phyloP scores from a whole-genome alignment of 2,888 invertebrate genomes.

The Hetaerina titia region DNA sequence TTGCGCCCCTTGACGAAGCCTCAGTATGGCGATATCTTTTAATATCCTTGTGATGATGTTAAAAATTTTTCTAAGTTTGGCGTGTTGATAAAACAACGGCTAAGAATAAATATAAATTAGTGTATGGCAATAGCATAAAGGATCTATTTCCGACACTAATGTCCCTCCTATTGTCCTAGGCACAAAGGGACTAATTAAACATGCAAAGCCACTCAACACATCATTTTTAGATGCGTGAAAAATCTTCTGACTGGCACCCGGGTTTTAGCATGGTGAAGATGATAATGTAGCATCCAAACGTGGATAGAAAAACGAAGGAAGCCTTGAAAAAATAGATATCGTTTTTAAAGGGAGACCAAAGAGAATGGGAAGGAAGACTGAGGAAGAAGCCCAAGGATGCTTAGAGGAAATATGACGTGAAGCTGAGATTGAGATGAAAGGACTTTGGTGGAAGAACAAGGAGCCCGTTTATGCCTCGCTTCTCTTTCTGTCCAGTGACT shows the following conservation, averaged over 20 bases:
- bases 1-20: neutral
- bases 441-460: slow-evolving; percentile 41
- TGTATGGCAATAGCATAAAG: neutral
- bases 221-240: slow-evolving; percentile 7
- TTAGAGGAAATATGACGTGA: slow-evolving; percentile 34
- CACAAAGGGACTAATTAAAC: neutral
- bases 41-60: no score
- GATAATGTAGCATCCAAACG: neutral
- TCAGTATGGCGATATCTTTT: neutral
- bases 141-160: slow-evolving; percentile 1
- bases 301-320: neutral
- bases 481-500: neutral
- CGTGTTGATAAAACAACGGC: no score
- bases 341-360: neutral
- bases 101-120: neutral
- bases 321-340: slow-evolving; percentile 21
- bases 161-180: neutral
- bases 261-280: neutral
- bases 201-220: slow-evolving; percentile 27
- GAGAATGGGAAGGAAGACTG: neutral
- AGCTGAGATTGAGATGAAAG: slow-evolving; percentile 33
- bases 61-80: no score
- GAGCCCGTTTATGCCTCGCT: slow-evolving; percentile 32
- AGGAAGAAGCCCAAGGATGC: neutral
- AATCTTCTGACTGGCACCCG: neutral